A percentile compares a stretch with the other conserved stretches of the same genome.
These are phyloP conservation scores for Diachrysia chrysitis DNA, from an alignment of 2,888 invertebrate genomes.

Conservation along the genomic window DNA sequence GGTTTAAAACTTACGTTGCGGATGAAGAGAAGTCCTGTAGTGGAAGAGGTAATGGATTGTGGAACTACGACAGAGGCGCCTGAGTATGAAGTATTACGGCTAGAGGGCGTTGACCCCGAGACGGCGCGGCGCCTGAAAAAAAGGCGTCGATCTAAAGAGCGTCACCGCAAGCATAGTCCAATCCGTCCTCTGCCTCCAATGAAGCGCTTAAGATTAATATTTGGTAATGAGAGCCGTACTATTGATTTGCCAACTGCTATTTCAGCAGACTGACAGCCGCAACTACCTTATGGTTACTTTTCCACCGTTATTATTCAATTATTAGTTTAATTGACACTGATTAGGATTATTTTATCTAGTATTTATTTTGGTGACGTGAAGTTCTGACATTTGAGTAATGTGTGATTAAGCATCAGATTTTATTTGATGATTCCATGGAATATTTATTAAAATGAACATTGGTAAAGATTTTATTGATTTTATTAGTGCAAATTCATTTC, in stretches of 20 bases:
- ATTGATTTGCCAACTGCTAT: conserved; percentile 95
- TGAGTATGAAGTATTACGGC: conserved; percentile 95
- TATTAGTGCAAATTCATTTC: conserved; percentile 58
- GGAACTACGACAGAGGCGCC: conserved; percentile 92
- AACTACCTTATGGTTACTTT: conserved; percentile 81
- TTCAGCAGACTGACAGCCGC: conserved; percentile 88
- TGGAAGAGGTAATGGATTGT: conserved; percentile 94
- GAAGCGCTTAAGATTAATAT: conserved; percentile 95
- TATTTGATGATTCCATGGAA: conserved; percentile 80
- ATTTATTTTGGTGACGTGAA: conserved; percentile 85
- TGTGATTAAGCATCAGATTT: conserved; percentile 80
- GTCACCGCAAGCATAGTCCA: conserved; percentile 86
- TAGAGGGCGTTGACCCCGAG: conserved; percentile 92
- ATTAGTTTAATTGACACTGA: conserved; percentile 88
- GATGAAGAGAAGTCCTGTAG: conserved; percentile 95
- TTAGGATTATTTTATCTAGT: conserved; percentile 86
- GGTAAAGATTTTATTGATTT: conserved; percentile 65
- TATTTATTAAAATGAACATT: conserved; percentile 77
- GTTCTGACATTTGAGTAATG: conserved; percentile 79
- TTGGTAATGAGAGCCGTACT: conserved; percentile 96
- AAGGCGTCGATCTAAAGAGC: conserved; percentile 86
- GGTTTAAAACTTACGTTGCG: conserved; percentile 94
- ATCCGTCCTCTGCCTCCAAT: conserved; percentile 91
- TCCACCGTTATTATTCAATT: conserved; percentile 88
- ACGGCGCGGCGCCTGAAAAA: conserved; percentile 89